Base-by-base conservation (phyloP, 1,140 invertebrate species). In the Cherax quadricarinatus region DNA sequence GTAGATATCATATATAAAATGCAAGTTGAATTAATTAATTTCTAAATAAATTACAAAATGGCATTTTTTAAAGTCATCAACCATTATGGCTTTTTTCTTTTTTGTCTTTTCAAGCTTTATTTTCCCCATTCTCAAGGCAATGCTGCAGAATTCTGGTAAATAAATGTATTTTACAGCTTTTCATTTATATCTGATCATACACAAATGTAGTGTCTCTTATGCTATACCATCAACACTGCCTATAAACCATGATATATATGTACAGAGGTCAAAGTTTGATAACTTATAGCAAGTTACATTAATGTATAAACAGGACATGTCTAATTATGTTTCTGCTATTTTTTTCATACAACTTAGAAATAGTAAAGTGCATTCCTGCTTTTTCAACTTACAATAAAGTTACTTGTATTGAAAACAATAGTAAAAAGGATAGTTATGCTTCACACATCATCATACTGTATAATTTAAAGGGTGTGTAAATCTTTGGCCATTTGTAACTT, bases 231-330 rank as follows among this genome's bases (percentile, higher is more conserved):
- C 30, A 81, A 51, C 48, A 51, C 21, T 57, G 79, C 51, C 7
- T 51, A 81, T 81, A 75, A 75, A 30, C n/a, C 70, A 66, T 66
- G 62, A 75, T 75, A 75, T 75, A 75, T 75, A 75, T 75, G n/a
- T 75, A 75, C 70, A 75, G 70, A 75, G 24, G 21, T 75, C 70
- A 75, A 75, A 24, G 24, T 21, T 75, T 24, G 9, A 30, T 30
- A 30, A 21, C n/a, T 75, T 30, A 75, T 30, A n/a, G 70, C 30
- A 41, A 41, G 30, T 41, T 41, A 41, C 30, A 41, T 41, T 41
- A 12, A 9, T 75, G 70, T n/a, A 21, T 41, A 75, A 75, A 75
- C 21, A 75, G 12, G 3, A 81, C 79, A 81, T 9, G 9, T 81
- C 24, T 51, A 18, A 24, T 53, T 6, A 24, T 49, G 49, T 12